Percentiles rank a stretch among this genome's conserved stretches.
These are phyloP conservation scores for Amphipyra berbera DNA, from an alignment of 2,888 invertebrate species.

Conservation along the genomic window DNA sequence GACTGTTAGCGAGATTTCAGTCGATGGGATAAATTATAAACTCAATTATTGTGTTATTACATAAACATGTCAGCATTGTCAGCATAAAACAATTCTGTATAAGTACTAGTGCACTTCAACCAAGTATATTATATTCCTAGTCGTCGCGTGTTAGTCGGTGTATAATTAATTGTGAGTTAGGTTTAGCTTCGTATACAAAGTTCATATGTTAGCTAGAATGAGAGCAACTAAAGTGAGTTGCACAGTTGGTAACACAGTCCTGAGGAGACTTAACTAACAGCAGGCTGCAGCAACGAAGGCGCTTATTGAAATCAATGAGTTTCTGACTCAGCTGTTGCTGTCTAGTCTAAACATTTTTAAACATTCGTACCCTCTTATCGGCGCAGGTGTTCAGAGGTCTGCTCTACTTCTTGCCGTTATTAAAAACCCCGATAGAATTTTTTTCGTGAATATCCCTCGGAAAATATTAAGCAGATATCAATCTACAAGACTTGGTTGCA, in stretches of 20 bases:
- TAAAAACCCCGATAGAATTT: constrained; percentile 36
- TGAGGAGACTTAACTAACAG: constrained; percentile 27
- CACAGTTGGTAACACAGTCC: constrained; percentile 16
- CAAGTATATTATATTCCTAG: constrained; percentile 49
- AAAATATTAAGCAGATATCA: constrained; percentile 17
- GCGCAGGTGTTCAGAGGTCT: constrained; percentile 40
- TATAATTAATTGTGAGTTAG: constrained; percentile 52
- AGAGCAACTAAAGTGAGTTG: constrained; percentile 34
- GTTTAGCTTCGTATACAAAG: constrained; percentile 43
- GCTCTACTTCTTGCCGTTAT: constrained; percentile 44
- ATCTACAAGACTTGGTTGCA: constrained; percentile 14
- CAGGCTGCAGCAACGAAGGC: constrained; percentile 11
- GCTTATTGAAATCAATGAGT: constrained; percentile 37
- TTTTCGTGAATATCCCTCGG: constrained; percentile 16
- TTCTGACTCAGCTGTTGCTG: constrained; percentile 12
- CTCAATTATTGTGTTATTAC: constrained; percentile 28
- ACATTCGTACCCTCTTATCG: constrained; percentile 24
- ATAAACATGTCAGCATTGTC: constrained; percentile 25
- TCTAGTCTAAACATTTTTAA: constrained; percentile 35
- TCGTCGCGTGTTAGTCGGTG: constrained; percentile 38
- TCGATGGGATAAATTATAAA: constrained; percentile 32
- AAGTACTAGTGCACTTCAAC: constrained; percentile 44
- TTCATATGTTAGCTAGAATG: constrained; percentile 50
- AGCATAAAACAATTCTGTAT: constrained; percentile 25
- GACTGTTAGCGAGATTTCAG: constrained; percentile 15